Percentiles rank a stretch among this genome's conserved stretches.
Conservation (phyloP, 1,140 invertebrate species). For the Lethrus apterus region DNA sequence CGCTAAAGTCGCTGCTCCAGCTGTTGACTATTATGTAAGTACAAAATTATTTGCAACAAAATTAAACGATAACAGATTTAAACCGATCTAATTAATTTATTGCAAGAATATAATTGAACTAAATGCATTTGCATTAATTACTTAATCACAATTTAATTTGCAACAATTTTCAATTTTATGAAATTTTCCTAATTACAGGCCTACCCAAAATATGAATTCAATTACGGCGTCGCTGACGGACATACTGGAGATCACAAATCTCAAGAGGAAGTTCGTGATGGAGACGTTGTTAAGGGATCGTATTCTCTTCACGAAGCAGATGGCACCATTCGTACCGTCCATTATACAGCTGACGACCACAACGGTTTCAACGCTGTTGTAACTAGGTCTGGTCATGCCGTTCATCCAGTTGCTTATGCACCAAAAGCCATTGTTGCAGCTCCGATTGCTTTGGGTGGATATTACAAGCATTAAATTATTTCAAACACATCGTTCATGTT, state of each 20-base stretch:
- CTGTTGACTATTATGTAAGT: conserved; percentile 19
- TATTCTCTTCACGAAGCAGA: conserved; percentile 22
- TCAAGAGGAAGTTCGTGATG: conserved; percentile 54
- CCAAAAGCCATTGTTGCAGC: too few relatives aligned
- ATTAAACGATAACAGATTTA: too few relatives aligned
- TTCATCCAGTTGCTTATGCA: too few relatives aligned
- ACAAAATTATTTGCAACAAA: too few relatives aligned
- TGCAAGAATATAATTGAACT: too few relatives aligned
- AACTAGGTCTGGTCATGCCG: conserved; percentile 18
- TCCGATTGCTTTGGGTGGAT: too few relatives aligned
- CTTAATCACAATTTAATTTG: neutral
- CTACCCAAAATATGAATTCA: conserved; percentile 58
- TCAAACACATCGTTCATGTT: too few relatives aligned
- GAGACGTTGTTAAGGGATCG: too few relatives aligned
- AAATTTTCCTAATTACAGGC: conserved; percentile 29
- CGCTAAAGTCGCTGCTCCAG: conserved; percentile 24
- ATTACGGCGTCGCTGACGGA: conserved; percentile 60
- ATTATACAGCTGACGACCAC: conserved; percentile 31
- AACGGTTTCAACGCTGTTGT: conserved; percentile 37
- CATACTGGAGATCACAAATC: conserved; percentile 60
- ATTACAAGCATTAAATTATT: too few relatives aligned
- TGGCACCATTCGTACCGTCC: conserved; percentile 28
- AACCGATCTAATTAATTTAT: too few relatives aligned
- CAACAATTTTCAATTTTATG: conserved; percentile 1
- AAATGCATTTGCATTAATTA: neutral